Conservation (phyloP, 2,797 vertebrate species). For the Poecilia picta region DNA sequence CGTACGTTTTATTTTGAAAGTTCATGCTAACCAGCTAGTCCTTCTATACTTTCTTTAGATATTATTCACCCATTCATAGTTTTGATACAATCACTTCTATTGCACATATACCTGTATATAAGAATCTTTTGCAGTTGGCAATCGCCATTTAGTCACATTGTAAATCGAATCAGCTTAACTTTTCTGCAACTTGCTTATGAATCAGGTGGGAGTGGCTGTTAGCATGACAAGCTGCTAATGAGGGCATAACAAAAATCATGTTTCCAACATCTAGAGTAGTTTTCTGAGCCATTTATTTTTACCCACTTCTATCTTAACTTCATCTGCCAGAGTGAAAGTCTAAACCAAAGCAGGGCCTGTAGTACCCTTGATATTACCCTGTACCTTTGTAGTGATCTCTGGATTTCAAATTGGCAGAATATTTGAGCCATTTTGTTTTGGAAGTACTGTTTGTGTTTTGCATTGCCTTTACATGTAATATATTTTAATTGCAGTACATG, state of each 20-base stretch:
- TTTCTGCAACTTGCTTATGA: not conserved
- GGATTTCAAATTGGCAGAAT: not conserved
- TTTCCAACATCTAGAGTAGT: not conserved
- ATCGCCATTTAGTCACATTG: not conserved
- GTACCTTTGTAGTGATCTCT: not conserved
- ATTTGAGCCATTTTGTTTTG: not conserved
- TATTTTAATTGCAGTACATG: not conserved
- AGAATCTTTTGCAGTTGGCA: not conserved
- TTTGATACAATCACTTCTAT: not conserved
- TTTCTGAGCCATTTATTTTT: not conserved
- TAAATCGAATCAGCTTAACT: not conserved
- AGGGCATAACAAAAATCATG: not conserved
- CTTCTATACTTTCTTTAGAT: not conserved
- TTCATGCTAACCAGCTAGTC: constrained; percentile 2
- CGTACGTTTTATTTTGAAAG: constrained; percentile 16
- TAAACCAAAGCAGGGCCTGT: not conserved
- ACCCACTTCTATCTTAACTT: not conserved
- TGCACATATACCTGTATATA: not conserved
- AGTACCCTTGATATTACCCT: not conserved
- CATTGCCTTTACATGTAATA: not conserved
- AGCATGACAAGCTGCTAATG: not conserved
- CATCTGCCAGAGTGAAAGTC: not conserved
- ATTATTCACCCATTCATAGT: not conserved
- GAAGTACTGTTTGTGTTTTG: not conserved
- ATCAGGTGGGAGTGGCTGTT: not conserved